Evolutionary conservation across 2,888 invertebrate genomes (phyloP).

Genomic region (Aquatica leii): DNA sequence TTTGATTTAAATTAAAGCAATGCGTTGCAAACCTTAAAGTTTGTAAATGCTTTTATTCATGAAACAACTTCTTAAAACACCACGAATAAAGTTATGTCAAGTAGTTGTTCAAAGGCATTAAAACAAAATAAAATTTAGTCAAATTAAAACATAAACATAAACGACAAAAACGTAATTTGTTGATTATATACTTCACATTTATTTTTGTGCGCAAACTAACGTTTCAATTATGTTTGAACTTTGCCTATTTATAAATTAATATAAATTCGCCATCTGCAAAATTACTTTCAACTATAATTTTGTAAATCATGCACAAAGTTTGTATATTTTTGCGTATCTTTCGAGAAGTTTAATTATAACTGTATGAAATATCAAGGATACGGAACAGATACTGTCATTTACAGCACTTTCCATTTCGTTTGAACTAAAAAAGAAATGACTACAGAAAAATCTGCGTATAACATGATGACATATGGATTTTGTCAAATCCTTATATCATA

Average conservation of each 20-base stretch:
- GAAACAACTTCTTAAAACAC: background rate
- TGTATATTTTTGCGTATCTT: conserved; percentile 18
- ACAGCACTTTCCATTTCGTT: conserved; percentile 9
- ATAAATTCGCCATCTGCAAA: conserved; percentile 22
- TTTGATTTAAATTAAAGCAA: background rate
- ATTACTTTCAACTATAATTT: conserved; percentile 16
- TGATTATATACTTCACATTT: too few species aligned
- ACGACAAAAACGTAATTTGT: too few species aligned
- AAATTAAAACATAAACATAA: background rate
- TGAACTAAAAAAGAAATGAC: background rate
- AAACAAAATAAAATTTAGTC: conserved; percentile 1
- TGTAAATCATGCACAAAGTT: conserved; percentile 18
- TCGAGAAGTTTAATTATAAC: conserved; percentile 16
- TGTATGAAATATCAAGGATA: conserved; percentile 14
- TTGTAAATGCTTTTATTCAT: background rate
- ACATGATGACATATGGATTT: conserved; percentile 7
- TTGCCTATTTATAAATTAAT: conserved; percentile 25
- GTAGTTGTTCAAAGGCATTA: conserved; percentile 5
- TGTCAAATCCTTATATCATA: conserved; percentile 3
- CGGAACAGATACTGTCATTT: conserved; percentile 12
- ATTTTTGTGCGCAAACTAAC: background rate
- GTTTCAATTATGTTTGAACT: conserved; percentile 20
- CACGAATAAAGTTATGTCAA: background rate
- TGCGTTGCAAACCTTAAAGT: background rate
- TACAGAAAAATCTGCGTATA: background rate